Evolutionary conservation across 1,140 invertebrate species (phyloP).

Genomic region (Atta cephalotes): DNA sequence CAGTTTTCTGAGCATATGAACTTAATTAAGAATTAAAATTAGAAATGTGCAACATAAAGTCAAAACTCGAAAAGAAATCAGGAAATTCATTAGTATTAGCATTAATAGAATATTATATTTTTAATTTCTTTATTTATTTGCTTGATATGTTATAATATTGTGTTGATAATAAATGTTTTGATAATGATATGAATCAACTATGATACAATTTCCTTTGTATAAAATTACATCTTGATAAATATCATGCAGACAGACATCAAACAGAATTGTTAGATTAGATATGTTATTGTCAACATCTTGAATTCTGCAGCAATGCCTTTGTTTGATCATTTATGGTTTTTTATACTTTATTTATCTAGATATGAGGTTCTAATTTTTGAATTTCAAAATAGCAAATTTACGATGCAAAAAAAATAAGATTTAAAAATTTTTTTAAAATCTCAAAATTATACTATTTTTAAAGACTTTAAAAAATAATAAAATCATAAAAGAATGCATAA

Average conservation of each 20-base stretch:
- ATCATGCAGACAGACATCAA: too few relatives aligned
- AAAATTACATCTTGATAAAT: not conserved
- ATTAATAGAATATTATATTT: not conserved
- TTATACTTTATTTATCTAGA: not conserved
- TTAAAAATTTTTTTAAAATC: not conserved
- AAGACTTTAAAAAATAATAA: too few relatives aligned
- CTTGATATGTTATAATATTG: too few relatives aligned
- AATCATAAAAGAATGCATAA: conserved; percentile 5
- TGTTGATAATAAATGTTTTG: not conserved
- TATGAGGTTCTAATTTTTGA: not conserved
- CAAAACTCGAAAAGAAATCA: not conserved
- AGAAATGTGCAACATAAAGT: not conserved
- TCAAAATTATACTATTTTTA: not conserved
- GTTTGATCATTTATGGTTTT: not conserved
- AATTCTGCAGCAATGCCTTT: not conserved
- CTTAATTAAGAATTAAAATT: not conserved
- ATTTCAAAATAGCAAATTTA: not conserved
- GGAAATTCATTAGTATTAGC: not conserved
- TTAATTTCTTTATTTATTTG: not conserved
- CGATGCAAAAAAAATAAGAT: too few relatives aligned
- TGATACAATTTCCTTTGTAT: not conserved
- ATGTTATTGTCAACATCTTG: not conserved
- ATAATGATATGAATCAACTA: not conserved
- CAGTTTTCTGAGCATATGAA: not conserved
- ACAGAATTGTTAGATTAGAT: not conserved